Conservation (phyloP, 1,140 invertebrate genomes). For the Penaeus vannamei region DNA sequence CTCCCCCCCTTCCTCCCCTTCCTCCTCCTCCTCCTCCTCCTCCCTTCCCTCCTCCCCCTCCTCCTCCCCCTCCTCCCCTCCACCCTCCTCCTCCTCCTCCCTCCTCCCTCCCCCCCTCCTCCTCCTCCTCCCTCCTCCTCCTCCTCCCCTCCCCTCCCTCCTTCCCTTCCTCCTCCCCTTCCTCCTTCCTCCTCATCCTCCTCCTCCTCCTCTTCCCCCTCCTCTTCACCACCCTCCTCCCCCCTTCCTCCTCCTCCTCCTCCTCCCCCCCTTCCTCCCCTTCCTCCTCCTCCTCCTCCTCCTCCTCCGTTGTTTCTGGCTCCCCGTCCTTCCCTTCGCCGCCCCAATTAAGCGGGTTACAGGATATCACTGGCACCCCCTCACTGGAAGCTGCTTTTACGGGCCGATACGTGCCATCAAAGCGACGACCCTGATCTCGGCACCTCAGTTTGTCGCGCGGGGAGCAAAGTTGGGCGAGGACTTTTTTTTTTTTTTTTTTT, state of each 20-base stretch:
- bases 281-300: neutral
- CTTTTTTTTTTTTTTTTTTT: too few species aligned
- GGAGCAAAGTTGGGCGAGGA: too few species aligned
- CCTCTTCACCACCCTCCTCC: constrained; percentile 9
- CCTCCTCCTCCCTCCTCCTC: constrained; percentile 13
- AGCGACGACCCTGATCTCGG: constrained; percentile 34
- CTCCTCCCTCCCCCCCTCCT: neutral
- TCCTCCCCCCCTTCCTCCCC: neutral
- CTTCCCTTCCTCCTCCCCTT: neutral
- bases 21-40: neutral
- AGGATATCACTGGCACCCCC: constrained; percentile 7
- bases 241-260: neutral
- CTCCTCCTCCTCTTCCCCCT: constrained; percentile 19
- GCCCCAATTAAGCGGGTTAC: constrained; percentile 51
- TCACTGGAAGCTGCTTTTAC: constrained; percentile 43
- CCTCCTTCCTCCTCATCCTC: neutral
- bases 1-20: neutral
- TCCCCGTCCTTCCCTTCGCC: constrained; percentile 11
- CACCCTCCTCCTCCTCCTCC: neutral
- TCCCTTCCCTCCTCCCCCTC: neutral
- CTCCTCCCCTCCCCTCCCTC: neutral
- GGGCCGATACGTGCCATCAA: constrained; percentile 44
- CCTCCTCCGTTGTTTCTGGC: neutral
- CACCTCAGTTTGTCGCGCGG: constrained; percentile 40
- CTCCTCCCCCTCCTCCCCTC: neutral